Percentiles rank a stretch among this genome's conserved stretches.
phyloP scores from a whole-genome alignment of 2,113 vertebrate species.

The Benitochromis conjunctus region DNA sequence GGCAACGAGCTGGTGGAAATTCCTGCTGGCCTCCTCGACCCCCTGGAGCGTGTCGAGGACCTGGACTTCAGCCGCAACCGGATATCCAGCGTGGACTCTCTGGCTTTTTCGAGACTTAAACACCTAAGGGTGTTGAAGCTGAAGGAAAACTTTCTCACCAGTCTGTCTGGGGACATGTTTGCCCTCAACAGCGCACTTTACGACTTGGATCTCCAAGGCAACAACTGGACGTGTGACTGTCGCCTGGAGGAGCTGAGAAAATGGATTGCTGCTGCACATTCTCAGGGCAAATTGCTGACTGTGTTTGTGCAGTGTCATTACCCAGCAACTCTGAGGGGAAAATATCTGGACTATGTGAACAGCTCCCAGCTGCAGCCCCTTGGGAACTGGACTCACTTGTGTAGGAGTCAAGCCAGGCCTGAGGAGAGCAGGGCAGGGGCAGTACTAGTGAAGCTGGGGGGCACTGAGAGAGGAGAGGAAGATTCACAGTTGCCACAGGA shows the following conservation, averaged over 20 bases:
- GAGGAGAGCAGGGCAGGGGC: constrained; percentile 48
- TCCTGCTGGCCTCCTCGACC: constrained; percentile 78
- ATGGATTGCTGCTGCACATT: constrained; percentile 84
- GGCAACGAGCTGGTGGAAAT: constrained; percentile 84
- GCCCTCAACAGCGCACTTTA: constrained; percentile 79
- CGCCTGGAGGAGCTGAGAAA: constrained; percentile 79
- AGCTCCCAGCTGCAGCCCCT: constrained; percentile 75
- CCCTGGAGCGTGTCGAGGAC: constrained; percentile 80
- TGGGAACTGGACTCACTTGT: constrained; percentile 54
- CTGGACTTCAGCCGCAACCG: constrained; percentile 87
- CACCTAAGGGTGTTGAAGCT: constrained; percentile 83
- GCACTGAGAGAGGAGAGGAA: not conserved
- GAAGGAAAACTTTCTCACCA: constrained; percentile 82
- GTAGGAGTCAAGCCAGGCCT: constrained; percentile 22
- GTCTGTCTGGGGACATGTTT: constrained; percentile 81
- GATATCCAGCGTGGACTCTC: constrained; percentile 74
- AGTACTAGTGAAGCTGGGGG: constrained; percentile 22
- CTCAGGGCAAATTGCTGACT: constrained; percentile 83
- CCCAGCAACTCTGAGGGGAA: constrained; percentile 80
- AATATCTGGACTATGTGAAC: constrained; percentile 88
- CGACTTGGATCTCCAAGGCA: constrained; percentile 86
- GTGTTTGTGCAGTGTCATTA: constrained; percentile 86
- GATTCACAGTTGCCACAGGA: not conserved
- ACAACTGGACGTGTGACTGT: constrained; percentile 94
- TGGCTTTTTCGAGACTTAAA: constrained; percentile 74